Percentiles rank a stretch among this genome's conserved stretches.
Conservation (phyloP, 2,888 invertebrate genomes). For the Bellardia bayeri region DNA sequence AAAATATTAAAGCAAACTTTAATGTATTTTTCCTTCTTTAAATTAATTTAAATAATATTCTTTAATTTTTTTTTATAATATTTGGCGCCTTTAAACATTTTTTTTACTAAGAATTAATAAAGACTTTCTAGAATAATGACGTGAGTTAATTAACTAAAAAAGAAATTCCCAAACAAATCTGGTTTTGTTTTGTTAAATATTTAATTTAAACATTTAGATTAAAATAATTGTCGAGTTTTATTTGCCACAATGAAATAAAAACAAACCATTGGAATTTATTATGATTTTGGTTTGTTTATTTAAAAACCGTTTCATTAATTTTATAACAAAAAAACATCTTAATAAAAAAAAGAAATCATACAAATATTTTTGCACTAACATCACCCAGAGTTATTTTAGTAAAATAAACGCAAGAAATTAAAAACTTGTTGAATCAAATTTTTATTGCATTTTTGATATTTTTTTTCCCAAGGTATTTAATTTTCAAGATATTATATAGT, state of each 20-base stretch:
- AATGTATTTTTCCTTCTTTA: not conserved
- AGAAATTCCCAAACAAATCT: conserved; percentile 28
- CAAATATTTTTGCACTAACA: conserved; percentile 20
- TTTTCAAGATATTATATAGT: not conserved
- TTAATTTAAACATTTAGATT: conserved; percentile 10
- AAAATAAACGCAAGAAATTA: not conserved
- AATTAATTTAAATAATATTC: not conserved
- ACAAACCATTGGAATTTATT: conserved; percentile 26
- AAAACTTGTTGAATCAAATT: not conserved
- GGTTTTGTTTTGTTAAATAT: conserved; percentile 3
- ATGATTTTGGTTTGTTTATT: conserved; percentile 5
- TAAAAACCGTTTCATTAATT: not conserved
- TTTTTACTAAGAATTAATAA: not conserved
- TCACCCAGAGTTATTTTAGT: not conserved
- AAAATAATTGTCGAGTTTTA: conserved; percentile 29
- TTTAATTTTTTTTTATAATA: not conserved
- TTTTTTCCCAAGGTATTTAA: not conserved
- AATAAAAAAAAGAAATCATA: not conserved
- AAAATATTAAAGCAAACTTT: not conserved
- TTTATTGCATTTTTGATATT: not conserved
- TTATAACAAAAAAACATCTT: not conserved
- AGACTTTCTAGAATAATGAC: not conserved
- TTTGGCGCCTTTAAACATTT: not conserved
- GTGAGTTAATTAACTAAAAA: not conserved
- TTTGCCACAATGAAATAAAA: conserved; percentile 7